These are phyloP conservation scores for Bimastos eiseni DNA, from an alignment of 2,888 invertebrate genomes.

Conservation along the genomic window DNA sequence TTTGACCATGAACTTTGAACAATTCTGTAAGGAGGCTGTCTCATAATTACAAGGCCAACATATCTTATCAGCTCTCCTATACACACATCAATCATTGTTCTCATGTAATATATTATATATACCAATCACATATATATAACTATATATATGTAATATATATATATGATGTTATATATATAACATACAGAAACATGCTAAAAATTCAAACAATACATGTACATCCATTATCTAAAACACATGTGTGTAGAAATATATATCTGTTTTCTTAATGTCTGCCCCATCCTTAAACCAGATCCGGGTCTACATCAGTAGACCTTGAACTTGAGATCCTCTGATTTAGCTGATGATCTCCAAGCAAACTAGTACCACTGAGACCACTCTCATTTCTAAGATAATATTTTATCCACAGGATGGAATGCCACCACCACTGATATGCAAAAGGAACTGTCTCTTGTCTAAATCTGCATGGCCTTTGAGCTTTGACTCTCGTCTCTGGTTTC, in stretches of 20 bases:
- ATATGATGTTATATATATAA: too few relatives aligned
- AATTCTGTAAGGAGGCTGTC: not conserved
- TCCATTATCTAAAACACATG: not conserved
- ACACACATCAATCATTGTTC: not conserved
- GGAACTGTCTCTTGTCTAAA: not conserved
- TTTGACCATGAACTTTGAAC: too few relatives aligned
- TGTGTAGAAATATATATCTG: not conserved
- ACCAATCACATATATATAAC: not conserved
- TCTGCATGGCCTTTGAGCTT: not conserved
- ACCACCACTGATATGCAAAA: not conserved
- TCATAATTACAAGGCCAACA: not conserved
- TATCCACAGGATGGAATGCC: not conserved
- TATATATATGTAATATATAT: not conserved
- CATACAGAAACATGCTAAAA: not conserved
- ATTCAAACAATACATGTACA: not conserved
- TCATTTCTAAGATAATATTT: not conserved
- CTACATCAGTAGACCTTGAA: not conserved
- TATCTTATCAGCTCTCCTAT: constrained; percentile 2
- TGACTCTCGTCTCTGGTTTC: not conserved
- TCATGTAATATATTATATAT: not conserved
- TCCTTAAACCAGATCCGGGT: not conserved
- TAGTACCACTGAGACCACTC: not conserved
- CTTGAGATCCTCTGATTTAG: not conserved
- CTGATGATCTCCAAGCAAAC: not conserved
- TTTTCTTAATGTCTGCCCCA: not conserved